Evolutionary conservation across 2,888 invertebrate species (phyloP).

Genomic region (Drosophila kanekoi): DNA sequence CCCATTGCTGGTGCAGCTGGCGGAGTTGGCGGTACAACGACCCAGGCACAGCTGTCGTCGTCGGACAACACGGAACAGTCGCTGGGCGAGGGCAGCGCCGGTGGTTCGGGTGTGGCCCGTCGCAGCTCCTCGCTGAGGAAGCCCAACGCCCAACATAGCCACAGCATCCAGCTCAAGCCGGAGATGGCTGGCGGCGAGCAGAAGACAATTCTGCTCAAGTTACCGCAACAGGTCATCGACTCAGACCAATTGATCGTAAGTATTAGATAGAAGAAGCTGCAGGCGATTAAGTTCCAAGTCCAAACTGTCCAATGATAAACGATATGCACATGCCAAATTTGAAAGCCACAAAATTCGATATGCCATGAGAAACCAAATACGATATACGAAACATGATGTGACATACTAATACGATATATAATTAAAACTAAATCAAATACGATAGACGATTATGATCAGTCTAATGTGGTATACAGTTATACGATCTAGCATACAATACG

Average conservation of each 20-base stretch:
- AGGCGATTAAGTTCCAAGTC: neutral
- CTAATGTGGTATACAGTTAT: neutral
- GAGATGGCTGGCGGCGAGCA: constrained; percentile 67
- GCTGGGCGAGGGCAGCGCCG: constrained; percentile 53
- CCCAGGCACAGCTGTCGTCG: constrained; percentile 71
- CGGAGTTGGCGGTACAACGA: neutral
- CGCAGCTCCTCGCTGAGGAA: constrained; percentile 81
- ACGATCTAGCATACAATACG: neutral
- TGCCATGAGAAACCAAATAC: neutral
- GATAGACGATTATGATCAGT: neutral
- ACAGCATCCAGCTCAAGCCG: constrained; percentile 59
- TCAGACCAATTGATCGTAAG: constrained; percentile 85
- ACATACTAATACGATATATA: neutral
- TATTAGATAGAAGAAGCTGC: constrained; percentile 24
- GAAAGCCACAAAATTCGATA: constrained; percentile 5
- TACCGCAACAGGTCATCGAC: constrained; percentile 83
- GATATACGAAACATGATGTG: neutral
- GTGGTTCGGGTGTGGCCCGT: constrained; percentile 23
- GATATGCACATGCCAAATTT: constrained; percentile 14
- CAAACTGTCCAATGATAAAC: constrained; percentile 34
- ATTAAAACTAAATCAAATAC: neutral
- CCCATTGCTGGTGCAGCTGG: constrained; percentile 4
- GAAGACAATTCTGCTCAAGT: constrained; percentile 84
- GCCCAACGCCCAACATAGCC: constrained; percentile 37
- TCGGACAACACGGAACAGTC: constrained; percentile 85